These are phyloP conservation scores for Oncorhynchus tshawytscha DNA, from an alignment of 2,113 vertebrate species.

Conservation along the genomic window DNA sequence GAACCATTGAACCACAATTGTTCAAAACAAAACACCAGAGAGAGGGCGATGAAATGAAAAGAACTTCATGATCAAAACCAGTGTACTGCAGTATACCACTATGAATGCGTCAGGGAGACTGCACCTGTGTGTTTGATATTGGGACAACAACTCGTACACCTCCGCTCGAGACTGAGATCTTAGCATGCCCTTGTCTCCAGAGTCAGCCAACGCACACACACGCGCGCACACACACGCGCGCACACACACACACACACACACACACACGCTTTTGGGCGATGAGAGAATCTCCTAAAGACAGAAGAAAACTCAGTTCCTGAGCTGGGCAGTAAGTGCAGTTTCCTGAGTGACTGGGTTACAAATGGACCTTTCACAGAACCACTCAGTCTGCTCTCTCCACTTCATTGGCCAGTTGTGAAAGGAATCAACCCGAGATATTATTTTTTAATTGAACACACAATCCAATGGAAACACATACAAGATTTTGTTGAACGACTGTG, in stretches of 20 bases:
- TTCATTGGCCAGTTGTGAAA: constrained; percentile 29
- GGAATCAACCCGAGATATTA: not conserved
- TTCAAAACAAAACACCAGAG: not conserved
- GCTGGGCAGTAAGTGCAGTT: constrained; percentile 55
- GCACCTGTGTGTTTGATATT: constrained; percentile 18
- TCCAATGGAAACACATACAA: not conserved
- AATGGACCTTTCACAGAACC: constrained; percentile 57
- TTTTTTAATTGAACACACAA: not conserved
- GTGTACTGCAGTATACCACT: not conserved
- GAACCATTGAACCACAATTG: constrained; percentile 48
- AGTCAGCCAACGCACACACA: not conserved
- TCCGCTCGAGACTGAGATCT: not conserved
- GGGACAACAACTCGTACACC: not conserved
- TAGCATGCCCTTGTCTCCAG: not conserved
- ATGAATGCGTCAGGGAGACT: not conserved
- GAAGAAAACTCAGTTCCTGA: constrained; percentile 50
- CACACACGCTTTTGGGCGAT: constrained; percentile 45
- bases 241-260: no score
- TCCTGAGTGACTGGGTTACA: constrained; percentile 60
- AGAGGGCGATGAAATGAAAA: not conserved
- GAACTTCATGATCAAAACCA: not conserved
- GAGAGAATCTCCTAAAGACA: constrained; percentile 48
- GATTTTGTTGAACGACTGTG: not conserved
- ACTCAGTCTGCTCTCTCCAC: constrained; percentile 31
- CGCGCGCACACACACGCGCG: not conserved